Evolutionary conservation across 2,797 vertebrate genomes (phyloP).

Genomic region (Parauchenoglanis ngamensis): DNA sequence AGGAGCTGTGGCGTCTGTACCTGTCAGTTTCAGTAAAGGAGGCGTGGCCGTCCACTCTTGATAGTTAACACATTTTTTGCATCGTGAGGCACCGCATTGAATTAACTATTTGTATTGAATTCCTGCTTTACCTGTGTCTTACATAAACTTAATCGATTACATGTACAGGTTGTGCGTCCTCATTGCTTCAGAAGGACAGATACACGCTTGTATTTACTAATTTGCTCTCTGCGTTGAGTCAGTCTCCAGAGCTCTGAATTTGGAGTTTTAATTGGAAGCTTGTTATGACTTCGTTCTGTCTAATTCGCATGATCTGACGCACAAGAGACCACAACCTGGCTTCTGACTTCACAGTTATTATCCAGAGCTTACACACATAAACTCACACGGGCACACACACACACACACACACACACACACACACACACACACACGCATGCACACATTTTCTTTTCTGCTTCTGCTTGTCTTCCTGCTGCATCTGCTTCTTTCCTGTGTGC

Average conservation of each 20-base stretch:
- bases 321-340: constrained; percentile 40
- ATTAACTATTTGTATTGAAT: neutral
- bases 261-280: constrained; percentile 45
- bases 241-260: constrained; percentile 33
- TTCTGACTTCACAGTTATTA: constrained; percentile 39
- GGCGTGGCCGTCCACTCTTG: neutral
- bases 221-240: constrained; percentile 39
- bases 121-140: neutral
- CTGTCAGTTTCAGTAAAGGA: neutral
- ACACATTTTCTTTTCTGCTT: constrained; percentile 5
- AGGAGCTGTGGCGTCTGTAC: neutral
- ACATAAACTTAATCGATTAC: neutral
- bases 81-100: neutral
- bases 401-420: constrained; percentile 6
- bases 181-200: neutral
- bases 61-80: neutral
- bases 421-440: constrained; percentile 8
- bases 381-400: constrained; percentile 9
- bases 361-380: constrained; percentile 18
- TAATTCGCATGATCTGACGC: constrained; percentile 34
- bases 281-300: constrained; percentile 27
- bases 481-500: constrained; percentile 15
- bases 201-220: neutral
- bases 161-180: neutral
- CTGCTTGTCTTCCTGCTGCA: constrained; percentile 6